These are phyloP conservation scores for Aptenodytes forsteri DNA, from an alignment of 2,113 vertebrate genomes.

Conservation along the genomic window DNA sequence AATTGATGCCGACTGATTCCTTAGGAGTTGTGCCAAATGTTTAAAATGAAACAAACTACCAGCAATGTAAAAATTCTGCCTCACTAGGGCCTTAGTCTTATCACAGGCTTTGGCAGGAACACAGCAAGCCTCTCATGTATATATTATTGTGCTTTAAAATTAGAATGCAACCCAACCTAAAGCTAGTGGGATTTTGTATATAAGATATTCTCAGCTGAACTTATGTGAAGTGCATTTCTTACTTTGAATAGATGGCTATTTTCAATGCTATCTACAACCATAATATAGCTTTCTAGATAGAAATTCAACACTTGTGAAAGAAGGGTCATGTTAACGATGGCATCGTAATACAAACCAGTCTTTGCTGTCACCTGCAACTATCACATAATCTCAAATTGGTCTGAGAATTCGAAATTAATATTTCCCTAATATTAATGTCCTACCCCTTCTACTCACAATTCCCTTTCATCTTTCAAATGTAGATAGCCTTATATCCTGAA, in stretches of 20 bases:
- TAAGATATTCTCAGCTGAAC: not conserved
- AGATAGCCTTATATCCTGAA: constrained; percentile 41
- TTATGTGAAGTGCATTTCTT: not conserved
- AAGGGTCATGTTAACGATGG: not conserved
- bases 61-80: not conserved
- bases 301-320: not conserved
- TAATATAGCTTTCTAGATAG: not conserved
- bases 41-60: not conserved
- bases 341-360: not conserved
- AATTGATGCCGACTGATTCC: not conserved
- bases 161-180: not conserved
- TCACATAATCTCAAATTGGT: not conserved
- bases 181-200: constrained; percentile 8
- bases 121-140: not conserved
- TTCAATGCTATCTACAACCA: not conserved
- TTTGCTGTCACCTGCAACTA: constrained; percentile 1
- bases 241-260: not conserved
- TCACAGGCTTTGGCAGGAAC: not conserved
- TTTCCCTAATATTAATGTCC: not conserved
- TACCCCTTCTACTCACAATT: constrained; percentile 8
- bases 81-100: not conserved
- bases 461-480: constrained; percentile 27
- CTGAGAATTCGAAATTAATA: constrained; percentile 23
- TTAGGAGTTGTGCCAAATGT: not conserved
- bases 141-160: constrained; percentile 16